These are phyloP conservation scores for Melanerpes aurifrons DNA, from an alignment of 2,113 vertebrate genomes.

Conservation along the genomic window DNA sequence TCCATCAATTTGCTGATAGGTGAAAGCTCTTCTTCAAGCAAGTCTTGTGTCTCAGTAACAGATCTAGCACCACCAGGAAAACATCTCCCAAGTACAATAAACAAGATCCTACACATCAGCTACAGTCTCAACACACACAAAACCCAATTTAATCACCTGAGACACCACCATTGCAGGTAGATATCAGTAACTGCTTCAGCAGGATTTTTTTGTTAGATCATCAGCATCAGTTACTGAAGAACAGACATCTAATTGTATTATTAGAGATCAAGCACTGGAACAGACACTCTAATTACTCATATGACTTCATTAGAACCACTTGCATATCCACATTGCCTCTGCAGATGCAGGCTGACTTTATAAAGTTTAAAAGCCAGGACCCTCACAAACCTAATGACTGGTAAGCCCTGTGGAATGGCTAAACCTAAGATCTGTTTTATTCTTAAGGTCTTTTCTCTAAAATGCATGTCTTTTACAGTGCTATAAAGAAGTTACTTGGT, in stretches of 20 bases:
- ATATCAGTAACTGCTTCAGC: rapidly evolving
- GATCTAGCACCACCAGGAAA: not conserved
- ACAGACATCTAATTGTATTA: rapidly evolving
- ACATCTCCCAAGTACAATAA: not conserved
- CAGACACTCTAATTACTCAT: not conserved
- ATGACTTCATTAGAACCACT: not conserved
- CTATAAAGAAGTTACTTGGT: not conserved
- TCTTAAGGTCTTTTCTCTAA: not conserved
- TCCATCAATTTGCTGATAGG: not conserved
- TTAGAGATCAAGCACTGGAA: not conserved
- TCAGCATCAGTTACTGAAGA: not conserved
- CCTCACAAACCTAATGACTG: not conserved
- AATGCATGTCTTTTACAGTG: not conserved
- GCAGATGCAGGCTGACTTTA: not conserved
- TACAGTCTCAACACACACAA: not conserved
- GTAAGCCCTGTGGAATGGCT: not conserved
- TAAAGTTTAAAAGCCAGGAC: not conserved
- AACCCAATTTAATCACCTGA: rapidly evolving
- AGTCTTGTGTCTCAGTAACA: not conserved
- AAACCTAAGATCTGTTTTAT: not conserved
- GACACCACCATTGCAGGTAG: not conserved
- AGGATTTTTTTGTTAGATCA: not conserved
- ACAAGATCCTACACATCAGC: not conserved
- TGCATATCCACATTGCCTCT: rapidly evolving
- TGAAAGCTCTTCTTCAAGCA: not conserved